Conservation (phyloP, 2,888 invertebrate species). For the Eristalis tenax region DNA sequence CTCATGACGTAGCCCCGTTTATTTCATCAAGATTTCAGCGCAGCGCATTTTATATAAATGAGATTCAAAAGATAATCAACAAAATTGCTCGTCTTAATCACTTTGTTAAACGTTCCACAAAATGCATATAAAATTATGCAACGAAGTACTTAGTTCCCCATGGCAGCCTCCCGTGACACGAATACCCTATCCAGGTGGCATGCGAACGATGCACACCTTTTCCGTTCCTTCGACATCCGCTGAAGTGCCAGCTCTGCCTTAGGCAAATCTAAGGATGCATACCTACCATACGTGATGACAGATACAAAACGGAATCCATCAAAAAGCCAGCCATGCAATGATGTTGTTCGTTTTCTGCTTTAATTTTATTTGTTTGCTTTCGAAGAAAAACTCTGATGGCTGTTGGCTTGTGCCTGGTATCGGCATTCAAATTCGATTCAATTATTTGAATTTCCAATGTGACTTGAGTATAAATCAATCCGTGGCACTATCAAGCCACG, state of each 20-base stretch:
- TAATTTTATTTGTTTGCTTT: neutral
- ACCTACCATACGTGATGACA: conserved; percentile 33
- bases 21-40: neutral
- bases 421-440: neutral
- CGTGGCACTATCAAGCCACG: conserved; percentile 27
- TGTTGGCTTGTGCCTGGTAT: neutral
- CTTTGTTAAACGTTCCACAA: conserved; percentile 65
- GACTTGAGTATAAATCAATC: conserved; percentile 22
- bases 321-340: conserved; percentile 5
- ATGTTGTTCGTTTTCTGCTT: neutral
- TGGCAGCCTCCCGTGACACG: conserved; percentile 55
- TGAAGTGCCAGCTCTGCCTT: neutral
- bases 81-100: conserved; percentile 45
- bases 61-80: neutral
- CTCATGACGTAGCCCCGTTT: neutral
- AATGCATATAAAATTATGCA: conserved; percentile 59
- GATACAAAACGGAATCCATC: conserved; percentile 1
- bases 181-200: conserved; percentile 20
- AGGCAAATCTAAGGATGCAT: conserved; percentile 16
- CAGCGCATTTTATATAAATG: neutral
- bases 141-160: conserved; percentile 56
- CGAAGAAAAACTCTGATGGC: neutral
- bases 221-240: neutral
- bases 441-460: conserved; percentile 24
- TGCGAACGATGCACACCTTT: conserved; percentile 19